phyloP scores from a whole-genome alignment of 2,113 vertebrate genomes.

The Lota lota region DNA sequence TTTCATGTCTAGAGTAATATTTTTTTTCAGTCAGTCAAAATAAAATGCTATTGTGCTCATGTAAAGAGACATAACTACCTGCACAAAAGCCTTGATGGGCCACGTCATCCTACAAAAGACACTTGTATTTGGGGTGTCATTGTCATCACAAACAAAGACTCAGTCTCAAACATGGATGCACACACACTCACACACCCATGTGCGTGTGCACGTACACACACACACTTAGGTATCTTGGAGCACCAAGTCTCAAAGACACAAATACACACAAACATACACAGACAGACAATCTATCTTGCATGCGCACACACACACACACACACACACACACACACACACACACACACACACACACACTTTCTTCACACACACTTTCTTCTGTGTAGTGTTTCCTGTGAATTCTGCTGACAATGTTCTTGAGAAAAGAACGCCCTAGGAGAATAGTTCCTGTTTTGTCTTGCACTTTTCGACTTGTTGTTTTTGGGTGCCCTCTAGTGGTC shows the following conservation, averaged over 20 bases:
- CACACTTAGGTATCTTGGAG: too few relatives aligned
- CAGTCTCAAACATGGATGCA: neutral
- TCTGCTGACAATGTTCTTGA: constrained; percentile 54
- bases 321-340: too few relatives aligned
- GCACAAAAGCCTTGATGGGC: neutral
- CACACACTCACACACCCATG: too few relatives aligned
- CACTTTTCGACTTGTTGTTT: constrained; percentile 32
- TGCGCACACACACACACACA: too few relatives aligned
- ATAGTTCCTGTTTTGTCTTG: neutral
- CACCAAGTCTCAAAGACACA: too few relatives aligned
- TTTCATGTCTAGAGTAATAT: constrained; percentile 50
- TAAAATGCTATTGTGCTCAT: constrained; percentile 55
- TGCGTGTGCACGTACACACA: too few relatives aligned
- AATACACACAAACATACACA: too few relatives aligned
- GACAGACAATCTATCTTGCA: neutral
- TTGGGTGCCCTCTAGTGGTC: constrained; percentile 61
- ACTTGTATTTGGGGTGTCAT: neutral
- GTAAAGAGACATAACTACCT: constrained; percentile 47
- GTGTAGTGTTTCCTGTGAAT: constrained; percentile 42
- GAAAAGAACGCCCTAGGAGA: constrained; percentile 35
- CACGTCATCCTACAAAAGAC: too few relatives aligned
- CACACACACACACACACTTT: too few relatives aligned
- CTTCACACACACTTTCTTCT: neutral
- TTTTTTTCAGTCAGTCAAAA: constrained; percentile 51
- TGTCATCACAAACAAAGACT: neutral